These are phyloP conservation scores for Gephyroberyx darwinii DNA, from an alignment of 2,797 vertebrate species.

Conservation along the genomic window DNA sequence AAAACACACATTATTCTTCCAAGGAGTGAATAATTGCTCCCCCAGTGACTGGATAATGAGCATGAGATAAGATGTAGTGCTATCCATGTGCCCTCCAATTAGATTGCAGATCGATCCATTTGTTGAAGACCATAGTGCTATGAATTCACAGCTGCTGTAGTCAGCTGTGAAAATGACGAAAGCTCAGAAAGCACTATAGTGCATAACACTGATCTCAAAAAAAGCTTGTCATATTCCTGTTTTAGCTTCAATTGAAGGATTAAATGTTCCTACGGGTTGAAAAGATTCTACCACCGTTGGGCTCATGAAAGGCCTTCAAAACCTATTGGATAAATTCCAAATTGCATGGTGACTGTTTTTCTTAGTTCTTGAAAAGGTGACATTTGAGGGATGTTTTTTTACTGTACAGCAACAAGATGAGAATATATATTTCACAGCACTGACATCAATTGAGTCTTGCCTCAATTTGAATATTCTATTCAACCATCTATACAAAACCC, in stretches of 20 bases:
- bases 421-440: neutral
- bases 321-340: too few relatives aligned
- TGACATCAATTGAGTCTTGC: neutral
- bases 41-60: neutral
- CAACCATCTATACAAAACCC: slow-evolving; percentile 17
- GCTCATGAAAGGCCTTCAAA: too few relatives aligned
- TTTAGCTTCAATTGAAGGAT: too few relatives aligned
- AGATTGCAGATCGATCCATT: slow-evolving; percentile 18
- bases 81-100: slow-evolving; percentile 7
- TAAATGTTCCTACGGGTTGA: too few relatives aligned
- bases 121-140: neutral
- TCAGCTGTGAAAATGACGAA: slow-evolving; percentile 14
- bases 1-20: slow-evolving; percentile 14
- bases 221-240: too few relatives aligned
- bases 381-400: too few relatives aligned
- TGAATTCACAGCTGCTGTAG: slow-evolving; percentile 22
- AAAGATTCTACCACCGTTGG: too few relatives aligned
- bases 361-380: too few relatives aligned
- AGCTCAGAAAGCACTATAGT: slow-evolving; percentile 12
- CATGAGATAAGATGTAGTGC: slow-evolving; percentile 6
- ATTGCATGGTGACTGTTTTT: too few relatives aligned
- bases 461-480: slow-evolving; percentile 21
- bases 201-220: neutral
- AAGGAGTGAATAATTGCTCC: slow-evolving; percentile 6
- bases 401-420: too few relatives aligned